Evolutionary conservation across 2,888 invertebrate genomes (phyloP), one percentile per base, ranked within the genome.

Genomic region (Platerodrilus igneus): DNA sequence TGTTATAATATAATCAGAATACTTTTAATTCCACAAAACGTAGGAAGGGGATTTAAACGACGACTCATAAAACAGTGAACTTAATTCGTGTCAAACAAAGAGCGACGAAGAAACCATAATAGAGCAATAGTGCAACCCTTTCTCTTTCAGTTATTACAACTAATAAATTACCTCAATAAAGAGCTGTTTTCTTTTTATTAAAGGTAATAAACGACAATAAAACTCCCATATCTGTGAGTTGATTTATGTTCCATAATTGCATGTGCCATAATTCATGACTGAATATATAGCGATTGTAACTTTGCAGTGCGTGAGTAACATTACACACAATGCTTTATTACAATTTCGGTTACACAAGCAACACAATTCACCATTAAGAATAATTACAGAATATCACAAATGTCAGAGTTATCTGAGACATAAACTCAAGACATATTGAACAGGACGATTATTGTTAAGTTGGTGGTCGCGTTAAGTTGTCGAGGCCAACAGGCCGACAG

Each of bases 201-300:
- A 31, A 36, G 18, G 40, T 51, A 55, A 58, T 58, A 58, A 60
- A 60, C 55, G 58, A 60, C 61, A 58, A 59, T 62, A 60, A 57
- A 59, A 59, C 58, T 62, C 59, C n/a, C 60, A 62, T 64, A 62
- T 60, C 53, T 53, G 59, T 44, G 51, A 44, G 43, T 45, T 64
- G 63, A 64, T 64, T 63, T 64, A 64, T 56, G 57, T 53, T 46
- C 54, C 53, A 53, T 63, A 62, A 63, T 64, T 63, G 63, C 63
- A 60, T 63, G 62, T 60, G 62, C 55, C 55, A 57, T 54, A 59
- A 60, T 62, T 60, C 62, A 57, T 48, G 53, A 51, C 47, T 48
- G 53, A 52, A 56, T 55, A 56, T 55, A 48, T 41, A 48, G 45
- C 52, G 54, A 56, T 59, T 58, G 56, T 53, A 56, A 55, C 55